Evolutionary conservation across 2,797 vertebrate species (phyloP).

Genomic region (Tauraco hartlaubi): DNA sequence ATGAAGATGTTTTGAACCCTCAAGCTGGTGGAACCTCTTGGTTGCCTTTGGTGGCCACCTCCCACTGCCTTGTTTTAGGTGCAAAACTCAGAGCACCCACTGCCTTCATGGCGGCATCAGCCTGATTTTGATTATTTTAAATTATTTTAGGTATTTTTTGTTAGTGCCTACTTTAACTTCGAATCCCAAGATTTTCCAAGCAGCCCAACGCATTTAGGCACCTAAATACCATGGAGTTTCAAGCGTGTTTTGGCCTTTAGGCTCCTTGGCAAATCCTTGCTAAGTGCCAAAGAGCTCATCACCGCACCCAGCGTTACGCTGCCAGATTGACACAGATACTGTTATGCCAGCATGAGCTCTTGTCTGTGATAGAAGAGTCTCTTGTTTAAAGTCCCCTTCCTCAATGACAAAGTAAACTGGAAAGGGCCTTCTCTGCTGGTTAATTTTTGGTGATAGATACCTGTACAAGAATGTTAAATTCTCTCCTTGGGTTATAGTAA

Average conservation of each 20-base stretch:
- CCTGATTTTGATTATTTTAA: not conserved
- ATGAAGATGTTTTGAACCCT: not conserved
- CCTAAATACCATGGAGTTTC: conserved; percentile 38
- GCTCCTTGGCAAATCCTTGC: conserved; percentile 35
- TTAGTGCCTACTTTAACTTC: conserved; percentile 5
- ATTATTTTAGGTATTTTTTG: not conserved
- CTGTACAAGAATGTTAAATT: not conserved
- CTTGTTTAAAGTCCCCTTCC: not conserved
- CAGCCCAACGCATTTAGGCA: conserved; percentile 43
- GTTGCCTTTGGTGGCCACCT: not conserved
- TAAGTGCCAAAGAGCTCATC: conserved; percentile 1
- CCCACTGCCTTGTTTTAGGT: rapidly evolving
- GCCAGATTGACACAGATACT: not conserved
- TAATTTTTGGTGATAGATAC: not conserved
- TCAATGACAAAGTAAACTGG: not conserved
- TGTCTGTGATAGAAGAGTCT: not conserved
- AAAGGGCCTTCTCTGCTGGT: not conserved
- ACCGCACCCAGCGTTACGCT: not conserved
- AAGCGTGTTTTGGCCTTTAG: conserved; percentile 25
- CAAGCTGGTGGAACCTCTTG: not conserved
- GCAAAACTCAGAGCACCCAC: not conserved
- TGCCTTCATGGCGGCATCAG: not conserved
- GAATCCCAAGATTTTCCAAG: conserved; percentile 25
- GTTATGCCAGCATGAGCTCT: not conserved
- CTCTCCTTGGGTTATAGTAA: not conserved